Evolutionary conservation across 2,888 invertebrate genomes (phyloP).

Genomic region (Carpatolechia fugitivella): DNA sequence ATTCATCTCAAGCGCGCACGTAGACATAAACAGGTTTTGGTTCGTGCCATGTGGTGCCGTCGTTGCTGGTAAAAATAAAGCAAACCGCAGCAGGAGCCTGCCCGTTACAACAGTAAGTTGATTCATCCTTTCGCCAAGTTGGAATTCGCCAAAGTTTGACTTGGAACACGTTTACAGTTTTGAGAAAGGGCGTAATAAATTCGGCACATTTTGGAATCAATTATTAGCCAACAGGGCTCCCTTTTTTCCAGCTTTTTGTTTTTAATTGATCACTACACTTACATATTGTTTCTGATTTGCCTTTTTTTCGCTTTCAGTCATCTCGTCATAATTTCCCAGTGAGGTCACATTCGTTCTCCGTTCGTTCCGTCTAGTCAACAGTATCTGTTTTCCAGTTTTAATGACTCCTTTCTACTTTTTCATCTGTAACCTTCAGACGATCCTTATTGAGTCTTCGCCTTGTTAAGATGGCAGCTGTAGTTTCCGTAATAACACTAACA

Average conservation of each 20-base stretch:
- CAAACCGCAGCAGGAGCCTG: slow-evolving; percentile 19
- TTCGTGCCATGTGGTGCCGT: slow-evolving; percentile 36
- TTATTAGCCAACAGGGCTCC: too few species aligned
- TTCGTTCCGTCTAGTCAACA: too few species aligned
- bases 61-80: slow-evolving; percentile 31
- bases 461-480: background rate
- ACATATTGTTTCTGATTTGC: too few species aligned
- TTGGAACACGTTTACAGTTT: background rate
- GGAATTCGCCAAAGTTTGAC: background rate
- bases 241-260: too few species aligned
- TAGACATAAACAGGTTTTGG: background rate
- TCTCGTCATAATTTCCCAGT: too few species aligned
- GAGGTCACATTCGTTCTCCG: too few species aligned
- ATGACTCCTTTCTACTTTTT: background rate
- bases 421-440: background rate
- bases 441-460: background rate
- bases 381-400: background rate
- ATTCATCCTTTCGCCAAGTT: slow-evolving; percentile 25
- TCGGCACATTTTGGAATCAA: too few species aligned
- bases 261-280: too few species aligned
- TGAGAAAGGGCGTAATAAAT: too few species aligned
- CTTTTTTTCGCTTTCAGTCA: too few species aligned
- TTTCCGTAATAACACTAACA: slow-evolving; percentile 1
- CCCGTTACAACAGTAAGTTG: slow-evolving; percentile 32
- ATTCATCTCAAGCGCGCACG: slow-evolving; percentile 20